phyloP scores from a whole-genome alignment of 2,797 vertebrate genomes.

The Xenopus petersii region DNA sequence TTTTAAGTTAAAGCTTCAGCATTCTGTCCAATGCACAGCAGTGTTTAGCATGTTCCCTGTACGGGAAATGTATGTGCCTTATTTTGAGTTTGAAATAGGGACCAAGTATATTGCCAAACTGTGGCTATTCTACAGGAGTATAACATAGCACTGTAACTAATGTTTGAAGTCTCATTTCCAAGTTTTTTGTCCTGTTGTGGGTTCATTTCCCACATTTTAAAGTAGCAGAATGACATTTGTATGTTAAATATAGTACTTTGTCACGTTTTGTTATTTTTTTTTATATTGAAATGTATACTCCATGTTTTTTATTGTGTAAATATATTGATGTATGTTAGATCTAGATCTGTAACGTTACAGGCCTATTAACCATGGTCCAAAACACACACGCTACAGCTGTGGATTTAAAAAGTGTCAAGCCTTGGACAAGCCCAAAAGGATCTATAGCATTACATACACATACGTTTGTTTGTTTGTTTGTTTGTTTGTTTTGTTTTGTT shows the following conservation, averaged over 20 bases:
- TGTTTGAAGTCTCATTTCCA: conserved; percentile 62
- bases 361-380: conserved; percentile 72
- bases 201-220: conserved; percentile 31
- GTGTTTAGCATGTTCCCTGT: conserved; percentile 54
- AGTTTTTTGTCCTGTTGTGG: conserved; percentile 10
- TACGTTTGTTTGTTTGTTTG: conserved; percentile 49
- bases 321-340: conserved; percentile 85
- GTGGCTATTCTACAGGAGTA: conserved; percentile 39
- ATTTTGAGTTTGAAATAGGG: conserved; percentile 76
- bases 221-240: conserved; percentile 61
- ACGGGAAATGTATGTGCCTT: conserved; percentile 87
- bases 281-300: conserved; percentile 69
- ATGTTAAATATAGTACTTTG: conserved; percentile 69
- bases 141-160: conserved; percentile 67
- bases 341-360: conserved; percentile 73
- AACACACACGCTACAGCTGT: conserved; percentile 69
- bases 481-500: conserved; percentile 28
- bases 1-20: background rate
- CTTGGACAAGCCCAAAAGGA: conserved; percentile 70
- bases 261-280: conserved; percentile 51
- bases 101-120: conserved; percentile 82
- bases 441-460: conserved; percentile 70
- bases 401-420: conserved; percentile 57
- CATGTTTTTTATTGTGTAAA: conserved; percentile 80
- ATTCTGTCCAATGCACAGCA: conserved; percentile 55